These are phyloP conservation scores for Copidosoma aretas DNA, from an alignment of 2,888 invertebrate species.

Conservation along the genomic window DNA sequence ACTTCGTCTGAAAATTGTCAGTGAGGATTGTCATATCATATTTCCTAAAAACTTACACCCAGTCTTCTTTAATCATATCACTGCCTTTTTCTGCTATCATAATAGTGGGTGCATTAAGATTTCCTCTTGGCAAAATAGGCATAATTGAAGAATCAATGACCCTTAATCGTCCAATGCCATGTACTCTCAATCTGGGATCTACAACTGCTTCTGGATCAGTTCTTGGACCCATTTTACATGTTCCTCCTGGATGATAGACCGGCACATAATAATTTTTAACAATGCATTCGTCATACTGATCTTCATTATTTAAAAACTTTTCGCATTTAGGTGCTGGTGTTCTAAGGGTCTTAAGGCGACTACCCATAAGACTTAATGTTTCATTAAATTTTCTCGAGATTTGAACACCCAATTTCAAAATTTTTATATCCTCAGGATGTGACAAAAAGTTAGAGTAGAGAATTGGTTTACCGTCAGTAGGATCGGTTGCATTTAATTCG, in stretches of 20 bases:
- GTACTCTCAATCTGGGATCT: neutral
- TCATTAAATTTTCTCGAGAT: conserved; percentile 65
- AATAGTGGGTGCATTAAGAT: conserved; percentile 2
- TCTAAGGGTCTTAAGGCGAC: conserved; percentile 64
- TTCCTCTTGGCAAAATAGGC: neutral
- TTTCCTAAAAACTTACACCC: neutral
- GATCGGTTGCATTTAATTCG: conserved; percentile 14
- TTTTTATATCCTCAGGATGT: conserved; percentile 67
- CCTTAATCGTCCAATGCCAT: neutral
- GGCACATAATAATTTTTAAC: conserved; percentile 5
- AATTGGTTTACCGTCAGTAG: conserved; percentile 59
- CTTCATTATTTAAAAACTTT: neutral
- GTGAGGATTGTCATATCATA: too few species aligned
- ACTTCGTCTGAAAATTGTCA: too few species aligned
- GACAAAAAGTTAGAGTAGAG: conserved; percentile 74
- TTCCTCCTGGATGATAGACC: conserved; percentile 7
- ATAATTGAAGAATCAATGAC: conserved; percentile 1
- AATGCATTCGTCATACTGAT: conserved; percentile 2
- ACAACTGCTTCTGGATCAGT: conserved; percentile 8
- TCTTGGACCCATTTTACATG: conserved; percentile 14
- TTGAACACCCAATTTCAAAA: conserved; percentile 67
- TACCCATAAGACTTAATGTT: conserved; percentile 67
- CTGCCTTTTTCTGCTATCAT: conserved; percentile 8
- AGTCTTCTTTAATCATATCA: conserved; percentile 9
- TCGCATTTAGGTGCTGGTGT: conserved; percentile 10